These are phyloP conservation scores for Nomia melanderi DNA, from an alignment of 1,140 invertebrate genomes.

Conservation along the genomic window DNA sequence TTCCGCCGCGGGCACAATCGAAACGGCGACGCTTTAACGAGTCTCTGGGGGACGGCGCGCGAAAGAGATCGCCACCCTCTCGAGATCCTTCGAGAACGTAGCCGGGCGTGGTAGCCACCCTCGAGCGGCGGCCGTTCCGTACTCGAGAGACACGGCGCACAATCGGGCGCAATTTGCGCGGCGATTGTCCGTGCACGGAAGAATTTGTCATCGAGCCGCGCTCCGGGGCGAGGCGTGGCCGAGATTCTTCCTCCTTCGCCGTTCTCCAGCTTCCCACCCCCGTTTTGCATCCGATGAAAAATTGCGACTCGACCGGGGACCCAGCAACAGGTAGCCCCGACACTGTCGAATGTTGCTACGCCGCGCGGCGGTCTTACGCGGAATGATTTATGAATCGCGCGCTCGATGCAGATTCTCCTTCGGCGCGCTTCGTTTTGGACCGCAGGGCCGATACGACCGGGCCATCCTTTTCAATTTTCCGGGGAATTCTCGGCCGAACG, in stretches of 20 bases:
- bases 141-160: neutral
- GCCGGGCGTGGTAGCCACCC: neutral
- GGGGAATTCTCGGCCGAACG: neutral
- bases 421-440: neutral
- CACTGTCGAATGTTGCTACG: conserved; percentile 14
- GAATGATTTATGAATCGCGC: conserved; percentile 38
- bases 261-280: too few species aligned
- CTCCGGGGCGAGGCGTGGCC: neutral
- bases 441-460: neutral
- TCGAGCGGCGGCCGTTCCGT: neutral
- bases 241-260: neutral
- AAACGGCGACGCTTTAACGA: neutral
- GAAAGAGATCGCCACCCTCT: conserved; percentile 8
- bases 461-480: neutral
- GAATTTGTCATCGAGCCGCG: conserved; percentile 25
- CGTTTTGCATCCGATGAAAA: neutral
- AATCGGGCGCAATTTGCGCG: conserved; percentile 25
- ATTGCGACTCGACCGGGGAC: neutral
- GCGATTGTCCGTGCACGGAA: neutral
- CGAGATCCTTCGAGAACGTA: conserved; percentile 13
- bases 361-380: neutral
- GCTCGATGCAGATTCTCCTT: conserved; percentile 15
- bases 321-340: conserved; percentile 51
- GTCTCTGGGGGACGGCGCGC: neutral
- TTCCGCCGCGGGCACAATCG: neutral